Evolutionary conservation across 2,797 vertebrate species (phyloP).

Genomic region (Glyptemys insculpta): DNA sequence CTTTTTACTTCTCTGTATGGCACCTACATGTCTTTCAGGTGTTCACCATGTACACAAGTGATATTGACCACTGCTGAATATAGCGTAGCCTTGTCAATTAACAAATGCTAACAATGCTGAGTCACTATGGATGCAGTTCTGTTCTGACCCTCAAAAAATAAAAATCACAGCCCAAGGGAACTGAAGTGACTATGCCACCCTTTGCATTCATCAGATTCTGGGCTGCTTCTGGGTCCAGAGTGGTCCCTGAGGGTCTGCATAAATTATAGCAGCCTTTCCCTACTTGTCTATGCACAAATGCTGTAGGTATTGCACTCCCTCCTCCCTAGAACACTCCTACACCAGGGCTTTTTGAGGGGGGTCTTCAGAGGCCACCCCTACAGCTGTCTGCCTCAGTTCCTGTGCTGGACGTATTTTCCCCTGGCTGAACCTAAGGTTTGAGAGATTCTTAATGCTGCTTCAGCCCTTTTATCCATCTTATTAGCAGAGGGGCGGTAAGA

Average conservation of each 20-base stretch:
- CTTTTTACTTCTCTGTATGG: background rate
- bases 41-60: background rate
- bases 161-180: rapidly evolving
- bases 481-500: background rate
- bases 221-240: background rate
- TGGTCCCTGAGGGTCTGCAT: background rate
- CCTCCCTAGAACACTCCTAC: background rate
- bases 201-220: background rate
- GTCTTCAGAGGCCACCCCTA: background rate
- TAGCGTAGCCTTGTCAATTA: too few relatives aligned
- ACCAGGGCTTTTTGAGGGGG: background rate
- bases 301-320: background rate
- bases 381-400: background rate
- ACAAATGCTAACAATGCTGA: background rate
- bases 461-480: rapidly evolving
- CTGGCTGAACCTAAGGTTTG: background rate
- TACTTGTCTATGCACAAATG: background rate
- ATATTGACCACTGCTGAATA: background rate
- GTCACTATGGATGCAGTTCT: background rate
- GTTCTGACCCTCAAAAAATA: rapidly evolving
- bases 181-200: background rate
- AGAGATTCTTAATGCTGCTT: background rate
- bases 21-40: background rate
- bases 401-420: background rate
- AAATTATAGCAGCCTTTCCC: background rate